phyloP scores from a whole-genome alignment of 2,888 invertebrate genomes.

The Itoplectis maculator region DNA sequence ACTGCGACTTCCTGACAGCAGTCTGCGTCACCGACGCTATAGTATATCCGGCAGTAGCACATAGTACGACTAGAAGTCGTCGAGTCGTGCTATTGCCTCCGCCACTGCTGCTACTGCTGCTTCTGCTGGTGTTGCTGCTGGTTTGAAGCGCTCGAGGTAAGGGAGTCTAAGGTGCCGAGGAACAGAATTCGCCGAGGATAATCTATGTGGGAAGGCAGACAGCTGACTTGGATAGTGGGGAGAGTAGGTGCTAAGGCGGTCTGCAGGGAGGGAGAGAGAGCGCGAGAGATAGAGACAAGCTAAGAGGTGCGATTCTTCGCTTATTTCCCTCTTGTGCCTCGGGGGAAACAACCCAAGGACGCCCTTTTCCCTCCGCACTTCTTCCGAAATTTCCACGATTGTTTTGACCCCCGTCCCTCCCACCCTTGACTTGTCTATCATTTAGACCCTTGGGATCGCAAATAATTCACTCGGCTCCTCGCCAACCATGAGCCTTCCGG shows the following conservation, averaged over 20 bases:
- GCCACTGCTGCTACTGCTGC: slow-evolving; percentile 7
- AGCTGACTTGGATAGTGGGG: slow-evolving; percentile 75
- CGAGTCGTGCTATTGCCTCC: slow-evolving; percentile 30
- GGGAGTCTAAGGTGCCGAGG: slow-evolving; percentile 63
- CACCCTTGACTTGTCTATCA: slow-evolving; percentile 59
- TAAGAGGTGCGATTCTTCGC: slow-evolving; percentile 40
- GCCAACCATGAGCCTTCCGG: slow-evolving; percentile 32
- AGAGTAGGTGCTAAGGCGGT: slow-evolving; percentile 54
- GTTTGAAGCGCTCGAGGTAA: slow-evolving; percentile 35
- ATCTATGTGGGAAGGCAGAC: slow-evolving; percentile 80
- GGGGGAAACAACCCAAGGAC: slow-evolving; percentile 59
- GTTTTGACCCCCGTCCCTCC: slow-evolving; percentile 44
- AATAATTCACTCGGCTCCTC: slow-evolving; percentile 58
- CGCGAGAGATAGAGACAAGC: slow-evolving; percentile 66
- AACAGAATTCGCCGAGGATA: slow-evolving; percentile 77
- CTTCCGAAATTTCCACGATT: slow-evolving; percentile 30
- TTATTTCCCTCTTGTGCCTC: slow-evolving; percentile 47
- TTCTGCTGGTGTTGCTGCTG: slow-evolving; percentile 9
- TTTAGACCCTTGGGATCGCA: slow-evolving; percentile 47
- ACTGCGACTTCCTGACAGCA: slow-evolving; percentile 77
- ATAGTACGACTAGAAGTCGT: slow-evolving; percentile 43
- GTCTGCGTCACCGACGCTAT: slow-evolving; percentile 67
- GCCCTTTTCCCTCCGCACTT: slow-evolving; percentile 24
- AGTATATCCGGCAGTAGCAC: slow-evolving; percentile 41
- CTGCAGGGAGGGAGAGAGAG: slow-evolving; percentile 70